Conservation (phyloP, 2,888 invertebrate species). For the Lycophotia porphyrea region DNA sequence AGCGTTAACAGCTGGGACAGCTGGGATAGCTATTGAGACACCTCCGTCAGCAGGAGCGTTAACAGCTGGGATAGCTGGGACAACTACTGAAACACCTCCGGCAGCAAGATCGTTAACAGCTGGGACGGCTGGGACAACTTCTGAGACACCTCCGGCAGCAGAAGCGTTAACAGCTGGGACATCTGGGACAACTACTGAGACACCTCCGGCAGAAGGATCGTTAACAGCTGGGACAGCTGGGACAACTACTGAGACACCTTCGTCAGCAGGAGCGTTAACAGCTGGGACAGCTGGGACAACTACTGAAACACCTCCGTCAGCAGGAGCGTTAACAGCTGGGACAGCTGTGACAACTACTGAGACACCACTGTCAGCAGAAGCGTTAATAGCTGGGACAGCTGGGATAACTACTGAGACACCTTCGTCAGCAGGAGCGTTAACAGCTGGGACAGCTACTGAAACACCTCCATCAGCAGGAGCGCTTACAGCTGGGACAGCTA, state of each 20-base stretch:
- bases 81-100: background rate
- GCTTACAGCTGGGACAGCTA: background rate
- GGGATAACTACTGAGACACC: too few relatives aligned
- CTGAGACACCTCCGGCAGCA: background rate
- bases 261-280: background rate
- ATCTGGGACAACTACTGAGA: fast-evolving
- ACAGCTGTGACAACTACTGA: background rate
- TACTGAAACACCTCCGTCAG: background rate
- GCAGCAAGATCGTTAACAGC: background rate
- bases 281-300: background rate
- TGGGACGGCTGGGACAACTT: background rate
- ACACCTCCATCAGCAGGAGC: background rate
- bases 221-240: background rate
- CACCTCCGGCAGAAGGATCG: background rate
- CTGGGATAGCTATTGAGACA: too few relatives aligned
- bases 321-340: background rate
- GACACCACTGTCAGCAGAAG: background rate
- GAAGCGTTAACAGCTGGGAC: background rate
- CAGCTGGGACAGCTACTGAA: background rate
- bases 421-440: background rate
- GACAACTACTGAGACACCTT: background rate
- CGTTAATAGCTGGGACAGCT: background rate
- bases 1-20: background rate
- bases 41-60: background rate
- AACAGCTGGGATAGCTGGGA: background rate